Evolutionary conservation across 1,140 invertebrate species (phyloP), one percentile per base, ranked within the genome.

Genomic region (Pogonomyrmex barbatus): DNA sequence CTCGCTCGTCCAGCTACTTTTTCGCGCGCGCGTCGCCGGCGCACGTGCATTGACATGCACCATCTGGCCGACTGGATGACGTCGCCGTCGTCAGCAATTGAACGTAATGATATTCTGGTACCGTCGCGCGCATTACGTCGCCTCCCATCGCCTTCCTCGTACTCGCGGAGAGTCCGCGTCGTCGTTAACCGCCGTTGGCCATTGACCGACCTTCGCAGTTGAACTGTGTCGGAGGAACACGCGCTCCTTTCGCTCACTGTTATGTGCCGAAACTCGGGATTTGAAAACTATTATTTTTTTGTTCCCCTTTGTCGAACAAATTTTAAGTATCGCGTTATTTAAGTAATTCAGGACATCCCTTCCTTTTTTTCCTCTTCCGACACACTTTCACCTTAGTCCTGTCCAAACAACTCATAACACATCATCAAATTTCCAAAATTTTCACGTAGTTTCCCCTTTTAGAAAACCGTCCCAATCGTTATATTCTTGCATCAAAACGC

Each of bases 161-260:
- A 45, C 47, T 60, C 54, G 62, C 63, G 68, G 54, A 78, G 4
- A 12, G 70, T 14, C 2, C 47, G 42, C 14, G 54, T 70, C 54
- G 39, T 85, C 67, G 75, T 91, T 85, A 62, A 83, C 71, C 60
- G 78, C 30, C 78, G 81, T 89, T 91, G 90, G 90, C 90, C 90
- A 91, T 91, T 91, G 90, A 91, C 90, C 90, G 90, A 91, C 90
- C 90, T 91, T 91, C 90, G 85, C 63, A 84, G 83, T 91, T 91
- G 90, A 91, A 89, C 90, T 90, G 84, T 86, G 85, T 81, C 89
- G 82, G 68, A 67, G 68, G 39, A 24, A 89, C 71, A 87, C 63
- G 84, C 86, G 63, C 65, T 87, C 65, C 45, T 67, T 70, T 85
- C 75, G 50, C 78, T 78, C 79, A n/a, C n/a, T n/a, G n/a, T n/a